Evolutionary conservation across 2,888 invertebrate species (phyloP), one percentile per base, ranked within the genome.

Genomic region (Acronicta psi): DNA sequence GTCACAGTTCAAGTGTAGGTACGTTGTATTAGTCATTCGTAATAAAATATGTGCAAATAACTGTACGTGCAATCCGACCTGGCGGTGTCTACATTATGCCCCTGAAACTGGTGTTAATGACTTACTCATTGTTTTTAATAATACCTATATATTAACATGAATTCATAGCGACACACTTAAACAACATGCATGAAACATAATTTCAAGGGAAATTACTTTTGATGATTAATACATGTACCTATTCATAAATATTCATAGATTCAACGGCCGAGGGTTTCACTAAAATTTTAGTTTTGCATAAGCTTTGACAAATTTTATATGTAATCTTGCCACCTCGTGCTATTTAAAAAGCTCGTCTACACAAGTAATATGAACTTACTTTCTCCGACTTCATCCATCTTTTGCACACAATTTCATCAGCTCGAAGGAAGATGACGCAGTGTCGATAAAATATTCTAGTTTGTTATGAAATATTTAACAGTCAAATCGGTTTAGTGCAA

Each of bases 121-220:
- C 55, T 82, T 78, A 80, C 60, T 82, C 81, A 83, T 79, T 73
- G 67, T 58, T 74, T 70, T 73, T 65, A 69, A 57, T 62, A 37
- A 65, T 68, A 59, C 53, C 41, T 64, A 45, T 46, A 57, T 65
- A 56, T 65, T 43, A 70, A 43, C 16, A 59, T 47, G 47, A 52
- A 70, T 60, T 47, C 44, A 60, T 53, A 56, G 45, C 58, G 41
- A 42, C 34, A 18, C n/a, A 46, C 45, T 5, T 3, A 23, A 53
- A 66, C 9, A 66, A 46, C n/a, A 17, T 29, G 29, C 29, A 29
- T 29, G 29, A 29, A 29, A 29, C 29, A 29, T 29, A 25, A 47
- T 51, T 55, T 55, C 17, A 55, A 18, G 43, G 29, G 60, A 51
- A 66, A 51, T 59, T 25, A 43, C 42, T 10, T 14, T 60, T 38